phyloP scores from a whole-genome alignment of 2,888 invertebrate genomes.

The Ligdia adustata region DNA sequence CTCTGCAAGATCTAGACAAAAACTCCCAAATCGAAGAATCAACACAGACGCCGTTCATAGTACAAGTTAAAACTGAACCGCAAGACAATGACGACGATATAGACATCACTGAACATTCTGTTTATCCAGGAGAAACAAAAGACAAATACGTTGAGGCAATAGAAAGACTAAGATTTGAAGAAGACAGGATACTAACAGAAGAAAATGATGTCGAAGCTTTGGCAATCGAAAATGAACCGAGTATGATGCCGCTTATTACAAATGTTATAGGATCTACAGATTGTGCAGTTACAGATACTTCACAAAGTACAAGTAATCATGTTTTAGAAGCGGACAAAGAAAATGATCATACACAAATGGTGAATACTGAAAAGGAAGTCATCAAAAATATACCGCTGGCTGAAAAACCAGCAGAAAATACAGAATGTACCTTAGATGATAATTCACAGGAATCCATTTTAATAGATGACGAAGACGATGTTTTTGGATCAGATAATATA shows the following conservation, averaged over 20 bases:
- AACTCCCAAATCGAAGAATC: constrained; percentile 8
- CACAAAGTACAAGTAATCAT: neutral
- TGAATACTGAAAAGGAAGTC: neutral
- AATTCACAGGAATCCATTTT: constrained; percentile 21
- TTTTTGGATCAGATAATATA: neutral
- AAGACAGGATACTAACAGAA: constrained; percentile 18
- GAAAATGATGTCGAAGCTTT: neutral
- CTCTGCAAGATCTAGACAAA: neutral
- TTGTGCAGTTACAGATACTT: neutral
- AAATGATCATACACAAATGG: neutral
- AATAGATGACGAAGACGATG: constrained; percentile 26
- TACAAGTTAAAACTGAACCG: constrained; percentile 42
- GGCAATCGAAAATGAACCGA: constrained; percentile 2
- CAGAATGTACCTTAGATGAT: neutral
- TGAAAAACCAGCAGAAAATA: too few species aligned
- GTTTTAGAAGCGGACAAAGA: neutral
- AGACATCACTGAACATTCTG: constrained; percentile 18
- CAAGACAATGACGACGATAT: constrained; percentile 23
- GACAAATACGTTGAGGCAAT: constrained; percentile 27
- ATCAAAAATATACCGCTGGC: neutral
- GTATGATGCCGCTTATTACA: constrained; percentile 7
- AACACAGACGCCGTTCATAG: constrained; percentile 7
- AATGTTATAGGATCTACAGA: constrained; percentile 8
- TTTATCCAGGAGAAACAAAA: constrained; percentile 13
- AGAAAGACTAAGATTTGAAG: constrained; percentile 25